Evolutionary conservation across 2,797 vertebrate genomes (phyloP), one percentile per base, ranked within the genome.

Genomic region (Catharus ustulatus): DNA sequence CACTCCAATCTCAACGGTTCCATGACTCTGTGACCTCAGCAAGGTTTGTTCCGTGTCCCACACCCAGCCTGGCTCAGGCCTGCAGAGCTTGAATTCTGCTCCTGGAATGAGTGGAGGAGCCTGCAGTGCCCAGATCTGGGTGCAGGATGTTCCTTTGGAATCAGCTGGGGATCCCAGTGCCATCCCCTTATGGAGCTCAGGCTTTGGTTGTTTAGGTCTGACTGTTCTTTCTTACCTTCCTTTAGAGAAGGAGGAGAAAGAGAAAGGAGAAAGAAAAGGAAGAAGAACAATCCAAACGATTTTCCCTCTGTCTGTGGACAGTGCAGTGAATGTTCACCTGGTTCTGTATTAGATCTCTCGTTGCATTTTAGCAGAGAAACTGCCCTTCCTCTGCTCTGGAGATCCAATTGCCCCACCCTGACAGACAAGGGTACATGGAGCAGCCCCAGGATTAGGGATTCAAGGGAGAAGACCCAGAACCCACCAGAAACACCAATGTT

Each of bases 311-410:
- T 30, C 26, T 52, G 38, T 21, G 38, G 21, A 43, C 23, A 29
- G 43, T 6, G 7, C 51, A 9, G 1, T 20, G 38, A 59, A 51
- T 0, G 0, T 38, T 61, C 55, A 21, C 17, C 55, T 1, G 0
- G 17, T 17, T 17, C 46, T 32, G 46, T 45, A 6, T n/a, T 36
- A 11, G 32, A 32, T 52, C 38, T 30, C 55, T 61, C 1, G 0
- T 2, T 32, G 67, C 32, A 22, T 45, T 61, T 36, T 11, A 32
- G 32, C 46, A 61, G 32, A 38, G 46, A 45, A 52, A 21, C 22
- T 45, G 22, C 57, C 71, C 32, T 10, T 52, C 79, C 38, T 36
- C 55, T 52, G 46, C 78, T 52, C 29, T 48, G 63, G 34, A 11
- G 52, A 5, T 18, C 11, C 43, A 48, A 0, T 4, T 67, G 22